Conservation (phyloP, 2,888 invertebrate species). For the Petrophora chlorosata region DNA sequence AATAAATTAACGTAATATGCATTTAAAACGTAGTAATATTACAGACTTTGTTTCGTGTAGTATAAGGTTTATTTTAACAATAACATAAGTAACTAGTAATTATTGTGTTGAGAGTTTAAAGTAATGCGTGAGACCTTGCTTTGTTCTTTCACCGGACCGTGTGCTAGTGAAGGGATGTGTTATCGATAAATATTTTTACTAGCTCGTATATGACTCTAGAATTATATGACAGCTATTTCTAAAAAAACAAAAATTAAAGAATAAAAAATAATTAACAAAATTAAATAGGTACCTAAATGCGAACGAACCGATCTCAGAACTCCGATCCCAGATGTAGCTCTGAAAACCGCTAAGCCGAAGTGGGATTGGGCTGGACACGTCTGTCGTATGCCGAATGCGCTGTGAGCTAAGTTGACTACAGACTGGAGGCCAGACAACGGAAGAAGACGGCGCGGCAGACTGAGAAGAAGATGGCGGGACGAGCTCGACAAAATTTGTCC, state of each 20-base stretch:
- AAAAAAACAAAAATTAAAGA: background rate
- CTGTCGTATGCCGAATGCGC: no score
- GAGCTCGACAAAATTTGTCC: no score
- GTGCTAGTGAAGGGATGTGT: background rate
- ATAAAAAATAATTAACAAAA: no score
- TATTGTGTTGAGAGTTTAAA: slow-evolving; percentile 4
- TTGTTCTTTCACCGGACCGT: slow-evolving; percentile 19
- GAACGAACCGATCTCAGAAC: no score
- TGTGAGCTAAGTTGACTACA: no score
- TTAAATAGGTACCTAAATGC: no score
- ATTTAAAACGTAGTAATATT: background rate
- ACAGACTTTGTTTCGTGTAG: background rate
- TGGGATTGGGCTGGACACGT: no score
- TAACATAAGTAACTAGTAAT: background rate
- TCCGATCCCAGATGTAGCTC: no score
- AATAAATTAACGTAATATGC: background rate
- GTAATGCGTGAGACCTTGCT: slow-evolving; percentile 40
- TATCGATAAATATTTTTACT: slow-evolving; percentile 12
- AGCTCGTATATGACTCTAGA: background rate
- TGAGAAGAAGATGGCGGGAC: no score
- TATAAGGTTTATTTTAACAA: background rate
- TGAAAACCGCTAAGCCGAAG: no score
- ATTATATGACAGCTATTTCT: background rate
- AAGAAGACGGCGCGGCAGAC: no score
- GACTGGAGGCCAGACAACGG: no score